These are phyloP conservation scores for Leptopilina myrica DNA, from an alignment of 2,888 invertebrate species.

Conservation along the genomic window DNA sequence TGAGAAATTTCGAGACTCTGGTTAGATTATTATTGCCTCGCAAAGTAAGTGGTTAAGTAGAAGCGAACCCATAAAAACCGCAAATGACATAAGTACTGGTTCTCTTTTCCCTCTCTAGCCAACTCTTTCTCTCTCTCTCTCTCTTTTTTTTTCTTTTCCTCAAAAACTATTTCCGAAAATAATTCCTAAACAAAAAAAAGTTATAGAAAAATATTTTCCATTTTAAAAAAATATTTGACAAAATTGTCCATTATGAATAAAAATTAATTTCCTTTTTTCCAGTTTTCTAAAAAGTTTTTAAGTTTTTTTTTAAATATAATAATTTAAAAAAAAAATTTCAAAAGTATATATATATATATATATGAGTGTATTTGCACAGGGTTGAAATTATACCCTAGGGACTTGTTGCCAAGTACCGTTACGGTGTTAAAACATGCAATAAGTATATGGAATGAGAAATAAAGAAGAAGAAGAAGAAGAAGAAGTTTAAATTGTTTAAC, in stretches of 20 bases:
- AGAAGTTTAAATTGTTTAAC: constrained; percentile 36
- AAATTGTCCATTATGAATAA: too few species aligned
- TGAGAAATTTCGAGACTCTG: constrained; percentile 16
- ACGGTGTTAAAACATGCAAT: constrained; percentile 39
- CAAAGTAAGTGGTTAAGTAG: constrained; percentile 14
- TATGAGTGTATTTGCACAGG: constrained; percentile 25
- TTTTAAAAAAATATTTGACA: too few species aligned
- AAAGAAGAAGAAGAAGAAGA: neutral
- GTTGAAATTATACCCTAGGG: constrained; percentile 38
- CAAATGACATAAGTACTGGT: constrained; percentile 20
- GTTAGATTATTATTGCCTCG: constrained; percentile 8
- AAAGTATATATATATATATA: constrained; percentile 6
- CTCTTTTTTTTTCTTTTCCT: neutral
- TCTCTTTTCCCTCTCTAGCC: neutral
- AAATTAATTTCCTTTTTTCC: too few species aligned
- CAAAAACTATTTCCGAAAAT: neutral
- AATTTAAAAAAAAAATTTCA: constrained; percentile 5
- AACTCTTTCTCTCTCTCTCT: too few species aligned
- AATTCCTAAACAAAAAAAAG: too few species aligned
- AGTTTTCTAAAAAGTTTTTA: too few species aligned
- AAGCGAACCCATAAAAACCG: constrained; percentile 10
- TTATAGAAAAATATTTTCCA: too few species aligned
- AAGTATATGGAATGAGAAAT: constrained; percentile 37
- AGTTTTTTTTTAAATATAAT: neutral
- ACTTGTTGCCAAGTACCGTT: constrained; percentile 37